Conservation (phyloP, 35 echinoderm and acorn worm species). For the Diadema setosum region DNA sequence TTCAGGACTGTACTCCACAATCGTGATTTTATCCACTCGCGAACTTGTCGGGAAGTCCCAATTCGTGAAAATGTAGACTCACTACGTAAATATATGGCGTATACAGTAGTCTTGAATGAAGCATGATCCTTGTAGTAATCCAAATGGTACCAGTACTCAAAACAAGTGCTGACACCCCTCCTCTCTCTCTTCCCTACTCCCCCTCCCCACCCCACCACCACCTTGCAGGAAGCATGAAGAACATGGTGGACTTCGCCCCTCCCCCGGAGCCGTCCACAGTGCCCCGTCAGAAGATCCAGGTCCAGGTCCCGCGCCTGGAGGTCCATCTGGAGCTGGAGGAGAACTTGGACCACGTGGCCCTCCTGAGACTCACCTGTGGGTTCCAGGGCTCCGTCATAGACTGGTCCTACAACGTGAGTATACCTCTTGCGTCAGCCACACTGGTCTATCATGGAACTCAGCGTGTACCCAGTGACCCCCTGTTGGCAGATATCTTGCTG, state of each 20-base stretch:
- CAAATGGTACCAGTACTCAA: too few species aligned
- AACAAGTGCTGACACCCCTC: too few species aligned
- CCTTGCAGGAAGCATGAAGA: conserved; percentile 77
- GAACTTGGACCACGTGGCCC: conserved; percentile 50
- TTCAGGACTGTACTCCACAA: too few species aligned
- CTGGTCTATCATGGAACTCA: too few species aligned
- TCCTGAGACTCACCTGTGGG: conserved; percentile 56
- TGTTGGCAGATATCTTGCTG: too few species aligned
- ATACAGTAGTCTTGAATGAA: too few species aligned
- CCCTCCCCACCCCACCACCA: not conserved
- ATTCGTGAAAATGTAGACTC: too few species aligned
- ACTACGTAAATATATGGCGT: too few species aligned
- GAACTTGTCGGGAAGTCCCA: too few species aligned
- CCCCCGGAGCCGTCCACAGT: conserved; percentile 36
- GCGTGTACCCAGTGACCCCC: too few species aligned
- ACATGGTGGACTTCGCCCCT: conserved; percentile 87
- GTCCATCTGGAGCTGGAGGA: conserved; percentile 66
- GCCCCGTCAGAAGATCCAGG: conserved; percentile 48
- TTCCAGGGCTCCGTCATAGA: conserved; percentile 47
- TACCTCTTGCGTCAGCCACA: not conserved
- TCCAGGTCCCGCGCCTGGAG: conserved; percentile 60
- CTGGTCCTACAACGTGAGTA: conserved; percentile 67
- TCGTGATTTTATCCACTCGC: too few species aligned
- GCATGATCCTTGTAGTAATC: too few species aligned
- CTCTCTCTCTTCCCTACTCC: not conserved